Evolutionary conservation across 2,888 invertebrate genomes (phyloP).

Genomic region (Sinhomidia bicolor): DNA sequence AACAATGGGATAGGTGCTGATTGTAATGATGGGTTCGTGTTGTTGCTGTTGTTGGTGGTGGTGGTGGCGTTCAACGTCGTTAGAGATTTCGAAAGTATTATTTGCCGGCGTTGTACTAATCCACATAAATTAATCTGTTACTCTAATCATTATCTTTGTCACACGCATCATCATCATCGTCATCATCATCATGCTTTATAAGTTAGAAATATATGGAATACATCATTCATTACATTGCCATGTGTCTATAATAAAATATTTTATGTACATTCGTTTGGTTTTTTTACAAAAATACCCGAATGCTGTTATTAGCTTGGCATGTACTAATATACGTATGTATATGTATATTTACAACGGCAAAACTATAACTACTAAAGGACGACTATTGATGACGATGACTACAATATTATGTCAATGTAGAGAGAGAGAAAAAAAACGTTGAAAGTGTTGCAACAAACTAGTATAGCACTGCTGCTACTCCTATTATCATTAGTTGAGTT

Average conservation of each 20-base stretch:
- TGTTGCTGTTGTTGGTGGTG: slow-evolving; percentile 1
- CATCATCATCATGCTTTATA: not conserved
- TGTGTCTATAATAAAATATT: not conserved
- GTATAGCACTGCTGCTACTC: too few relatives aligned
- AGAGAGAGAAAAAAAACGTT: not conserved
- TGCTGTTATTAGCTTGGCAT: not conserved
- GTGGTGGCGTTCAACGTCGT: not conserved
- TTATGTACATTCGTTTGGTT: too few relatives aligned
- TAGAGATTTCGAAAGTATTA: slow-evolving; percentile 60
- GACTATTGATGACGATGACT: slow-evolving; percentile 14
- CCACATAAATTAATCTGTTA: slow-evolving; percentile 59
- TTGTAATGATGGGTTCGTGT: slow-evolving; percentile 57
- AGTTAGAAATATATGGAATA: not conserved
- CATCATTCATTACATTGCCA: not conserved
- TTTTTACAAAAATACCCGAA: slow-evolving; percentile 39
- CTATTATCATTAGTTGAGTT: slow-evolving; percentile 52
- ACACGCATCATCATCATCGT: slow-evolving; percentile 47
- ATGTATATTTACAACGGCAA: too few relatives aligned
- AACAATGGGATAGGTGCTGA: slow-evolving; percentile 51
- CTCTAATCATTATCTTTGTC: slow-evolving; percentile 59
- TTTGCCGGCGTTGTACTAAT: slow-evolving; percentile 39
- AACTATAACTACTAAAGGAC: too few relatives aligned
- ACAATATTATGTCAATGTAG: slow-evolving; percentile 31
- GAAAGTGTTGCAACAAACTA: slow-evolving; percentile 53
- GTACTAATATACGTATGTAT: not conserved